A percentile compares a stretch with the other conserved stretches of the same genome.
Evolutionary conservation across 64 coral and sea anemone genomes (phyloP).

Genomic region (Orbicella faveolata): DNA sequence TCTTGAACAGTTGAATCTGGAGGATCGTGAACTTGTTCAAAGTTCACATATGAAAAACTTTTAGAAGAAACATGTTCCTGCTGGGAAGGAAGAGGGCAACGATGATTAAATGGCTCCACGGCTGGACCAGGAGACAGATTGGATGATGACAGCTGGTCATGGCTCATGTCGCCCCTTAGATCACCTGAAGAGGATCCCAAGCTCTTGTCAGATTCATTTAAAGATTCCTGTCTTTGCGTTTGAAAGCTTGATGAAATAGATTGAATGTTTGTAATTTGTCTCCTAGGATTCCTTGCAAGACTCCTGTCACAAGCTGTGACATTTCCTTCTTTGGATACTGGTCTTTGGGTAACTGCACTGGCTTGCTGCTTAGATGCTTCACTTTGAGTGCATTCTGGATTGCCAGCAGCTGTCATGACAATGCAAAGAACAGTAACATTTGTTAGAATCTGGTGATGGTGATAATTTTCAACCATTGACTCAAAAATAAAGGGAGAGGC

Average conservation of each 20-base stretch:
- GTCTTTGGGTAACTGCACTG: background rate
- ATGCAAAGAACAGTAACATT: background rate
- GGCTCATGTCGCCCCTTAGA: background rate
- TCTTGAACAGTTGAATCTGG: slow-evolving; percentile 17
- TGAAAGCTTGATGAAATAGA: background rate
- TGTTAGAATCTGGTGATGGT: background rate
- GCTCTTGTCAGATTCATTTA: background rate
- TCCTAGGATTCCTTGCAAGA: background rate
- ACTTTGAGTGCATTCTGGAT: background rate
- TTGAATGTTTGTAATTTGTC: no score
- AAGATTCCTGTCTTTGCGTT: background rate
- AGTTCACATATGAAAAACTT: background rate
- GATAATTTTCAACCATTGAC: no score
- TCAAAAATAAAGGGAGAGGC: no score
- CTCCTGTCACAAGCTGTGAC: background rate
- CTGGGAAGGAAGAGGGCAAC: background rate
- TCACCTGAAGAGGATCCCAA: background rate
- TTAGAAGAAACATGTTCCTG: background rate
- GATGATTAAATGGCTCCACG: background rate
- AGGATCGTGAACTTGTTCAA: background rate
- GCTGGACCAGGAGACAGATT: background rate
- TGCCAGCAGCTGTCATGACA: background rate
- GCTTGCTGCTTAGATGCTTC: background rate
- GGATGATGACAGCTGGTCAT: background rate
- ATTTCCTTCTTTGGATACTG: background rate